These are phyloP conservation scores for Malurus cyaneus DNA, from an alignment of 2,113 vertebrate species.

Conservation along the genomic window DNA sequence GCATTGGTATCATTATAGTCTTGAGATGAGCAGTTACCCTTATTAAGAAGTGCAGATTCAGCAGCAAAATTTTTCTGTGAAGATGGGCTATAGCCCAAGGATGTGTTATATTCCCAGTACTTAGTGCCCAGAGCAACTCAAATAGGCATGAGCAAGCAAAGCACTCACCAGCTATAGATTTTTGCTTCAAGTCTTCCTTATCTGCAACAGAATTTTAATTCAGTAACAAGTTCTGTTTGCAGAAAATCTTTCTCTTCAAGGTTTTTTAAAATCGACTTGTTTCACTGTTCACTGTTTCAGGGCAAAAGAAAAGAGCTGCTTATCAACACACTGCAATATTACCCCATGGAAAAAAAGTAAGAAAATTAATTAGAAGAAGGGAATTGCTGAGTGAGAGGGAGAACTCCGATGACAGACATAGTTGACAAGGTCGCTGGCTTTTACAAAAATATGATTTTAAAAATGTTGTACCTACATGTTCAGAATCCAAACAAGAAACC, in stretches of 20 bases:
- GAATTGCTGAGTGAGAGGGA: background rate
- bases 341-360: background rate
- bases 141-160: constrained; percentile 4
- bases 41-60: constrained; percentile 40
- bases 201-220: background rate
- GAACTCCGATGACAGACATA: background rate
- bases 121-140: background rate
- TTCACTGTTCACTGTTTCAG: background rate
- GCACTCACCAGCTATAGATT: background rate
- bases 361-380: constrained; percentile 19
- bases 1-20: constrained; percentile 44
- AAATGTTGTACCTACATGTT: background rate
- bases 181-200: background rate
- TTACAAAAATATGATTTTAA: background rate
- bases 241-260: background rate
- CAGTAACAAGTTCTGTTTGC: background rate
- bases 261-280: background rate
- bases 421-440: background rate
- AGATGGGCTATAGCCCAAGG: constrained; percentile 19
- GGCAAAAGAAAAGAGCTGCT: background rate
- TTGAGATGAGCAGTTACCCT: constrained; percentile 40
- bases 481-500: background rate
- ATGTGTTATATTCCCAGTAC: background rate
- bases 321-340: constrained; percentile 17
- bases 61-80: constrained; percentile 19